These are phyloP conservation scores for Hycleus phaleratus DNA, from an alignment of 1,140 invertebrate genomes.

Conservation along the genomic window DNA sequence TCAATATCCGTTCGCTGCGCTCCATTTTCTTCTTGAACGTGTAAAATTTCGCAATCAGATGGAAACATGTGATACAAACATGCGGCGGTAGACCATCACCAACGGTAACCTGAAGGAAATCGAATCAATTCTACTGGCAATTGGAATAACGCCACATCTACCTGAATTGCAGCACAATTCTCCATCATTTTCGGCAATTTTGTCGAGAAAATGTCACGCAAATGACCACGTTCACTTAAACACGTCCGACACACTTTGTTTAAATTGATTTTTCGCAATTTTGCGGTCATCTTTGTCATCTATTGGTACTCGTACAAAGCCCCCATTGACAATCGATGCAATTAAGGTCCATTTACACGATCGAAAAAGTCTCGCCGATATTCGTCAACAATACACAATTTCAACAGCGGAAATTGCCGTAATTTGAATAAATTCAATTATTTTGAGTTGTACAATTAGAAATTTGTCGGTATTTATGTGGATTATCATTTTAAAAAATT, in stretches of 20 bases:
- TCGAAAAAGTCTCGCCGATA: too few relatives aligned
- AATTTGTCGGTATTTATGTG: too few relatives aligned
- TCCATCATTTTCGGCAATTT: constrained; percentile 29
- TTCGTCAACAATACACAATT: too few relatives aligned
- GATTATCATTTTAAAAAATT: too few relatives aligned
- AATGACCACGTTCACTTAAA: constrained; percentile 21
- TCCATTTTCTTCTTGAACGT: constrained; percentile 30
- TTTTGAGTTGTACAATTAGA: too few relatives aligned
- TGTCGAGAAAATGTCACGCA: constrained; percentile 25
- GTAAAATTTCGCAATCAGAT: constrained; percentile 27
- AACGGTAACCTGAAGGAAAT: constrained; percentile 21
- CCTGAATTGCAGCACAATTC: constrained; percentile 22
- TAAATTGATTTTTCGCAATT: constrained; percentile 17
- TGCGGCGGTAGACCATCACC: constrained; percentile 26
- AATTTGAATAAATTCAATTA: too few relatives aligned
- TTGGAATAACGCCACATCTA: constrained; percentile 8
- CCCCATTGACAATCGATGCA: too few relatives aligned
- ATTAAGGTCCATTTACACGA: too few relatives aligned
- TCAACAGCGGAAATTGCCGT: too few relatives aligned
- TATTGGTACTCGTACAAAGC: neutral
- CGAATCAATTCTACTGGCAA: constrained; percentile 4
- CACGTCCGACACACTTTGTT: constrained; percentile 28
- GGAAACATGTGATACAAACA: constrained; percentile 27
- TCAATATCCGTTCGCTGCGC: constrained; percentile 19
- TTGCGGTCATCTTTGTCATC: constrained; percentile 14